Percentiles rank a stretch among this genome's conserved stretches.
These are phyloP conservation scores for Diceros bicornis DNA, from an alignment of 2,797 vertebrate genomes.

Conservation along the genomic window DNA sequence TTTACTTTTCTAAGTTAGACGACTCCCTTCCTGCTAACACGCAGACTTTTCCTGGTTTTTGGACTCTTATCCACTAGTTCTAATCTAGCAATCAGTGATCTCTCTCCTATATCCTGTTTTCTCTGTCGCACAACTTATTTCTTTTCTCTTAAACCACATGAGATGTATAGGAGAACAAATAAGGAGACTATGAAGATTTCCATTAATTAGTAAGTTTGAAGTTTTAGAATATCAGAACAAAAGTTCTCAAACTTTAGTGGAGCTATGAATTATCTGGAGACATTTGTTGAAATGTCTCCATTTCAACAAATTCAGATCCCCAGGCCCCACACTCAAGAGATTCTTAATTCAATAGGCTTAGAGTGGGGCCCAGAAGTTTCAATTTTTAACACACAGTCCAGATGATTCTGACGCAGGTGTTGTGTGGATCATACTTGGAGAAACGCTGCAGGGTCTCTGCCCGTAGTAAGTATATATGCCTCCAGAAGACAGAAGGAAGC, in stretches of 20 bases:
- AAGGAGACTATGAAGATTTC: slow-evolving; percentile 3
- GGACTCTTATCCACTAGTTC: not conserved
- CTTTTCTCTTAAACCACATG: not conserved
- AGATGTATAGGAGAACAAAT: not conserved
- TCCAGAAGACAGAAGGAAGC: not conserved
- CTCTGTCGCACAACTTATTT: not conserved
- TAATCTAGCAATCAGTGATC: not conserved
- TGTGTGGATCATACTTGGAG: not conserved
- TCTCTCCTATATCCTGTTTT: not conserved
- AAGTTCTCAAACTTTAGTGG: slow-evolving; percentile 16
- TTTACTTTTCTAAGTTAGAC: not conserved
- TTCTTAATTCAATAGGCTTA: not conserved
- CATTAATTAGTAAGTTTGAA: not conserved
- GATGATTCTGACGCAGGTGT: not conserved
- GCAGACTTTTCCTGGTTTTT: not conserved
- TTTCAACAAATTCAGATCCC: not conserved
- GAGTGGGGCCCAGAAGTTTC: not conserved
- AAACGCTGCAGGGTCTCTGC: not conserved
- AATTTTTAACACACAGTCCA: not conserved
- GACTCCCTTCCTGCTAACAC: not conserved
- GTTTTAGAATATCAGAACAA: not conserved
- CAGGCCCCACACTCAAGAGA: not conserved
- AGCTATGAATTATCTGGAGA: not conserved
- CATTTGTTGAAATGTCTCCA: not conserved
- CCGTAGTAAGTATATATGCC: not conserved